A percentile compares a stretch with the other conserved stretches of the same genome.
These are phyloP conservation scores for Eremobia ochroleuca DNA, from an alignment of 2,888 invertebrate species.

Conservation along the genomic window DNA sequence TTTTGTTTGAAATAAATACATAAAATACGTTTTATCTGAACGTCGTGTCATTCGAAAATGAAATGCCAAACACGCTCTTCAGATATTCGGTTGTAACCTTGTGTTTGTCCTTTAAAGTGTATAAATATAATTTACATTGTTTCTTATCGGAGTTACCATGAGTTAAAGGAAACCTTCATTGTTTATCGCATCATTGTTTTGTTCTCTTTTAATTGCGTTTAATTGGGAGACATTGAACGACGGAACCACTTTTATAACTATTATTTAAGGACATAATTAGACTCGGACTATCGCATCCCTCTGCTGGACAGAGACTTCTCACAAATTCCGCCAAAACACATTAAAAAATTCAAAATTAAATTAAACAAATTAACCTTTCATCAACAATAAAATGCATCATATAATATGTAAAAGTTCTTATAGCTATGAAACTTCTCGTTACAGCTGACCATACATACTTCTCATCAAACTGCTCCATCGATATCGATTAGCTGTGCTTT, in stretches of 20 bases:
- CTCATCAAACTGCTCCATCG: conserved; percentile 60
- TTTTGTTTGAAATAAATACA: conserved; percentile 21
- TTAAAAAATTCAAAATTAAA: background rate
- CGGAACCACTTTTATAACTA: background rate
- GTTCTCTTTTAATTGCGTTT: conserved; percentile 24
- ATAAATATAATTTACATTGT: conserved; percentile 51
- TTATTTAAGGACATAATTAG: background rate
- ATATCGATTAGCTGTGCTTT: conserved; percentile 68
- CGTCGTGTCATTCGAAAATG: conserved; percentile 35
- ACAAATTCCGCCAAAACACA: background rate
- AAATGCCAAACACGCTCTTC: conserved; percentile 22
- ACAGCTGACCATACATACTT: background rate
- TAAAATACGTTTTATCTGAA: conserved; percentile 32
- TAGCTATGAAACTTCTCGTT: background rate
- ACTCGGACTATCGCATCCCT: too few species aligned
- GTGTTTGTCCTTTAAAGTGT: conserved; percentile 52
- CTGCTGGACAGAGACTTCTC: background rate
- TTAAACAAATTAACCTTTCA: background rate
- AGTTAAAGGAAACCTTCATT: conserved; percentile 50
- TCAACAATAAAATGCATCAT: background rate
- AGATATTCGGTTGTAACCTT: conserved; percentile 32
- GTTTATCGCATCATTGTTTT: conserved; percentile 46
- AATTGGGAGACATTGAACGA: conserved; percentile 16
- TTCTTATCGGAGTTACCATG: conserved; percentile 54
- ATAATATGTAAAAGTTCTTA: background rate